Evolutionary conservation across 2,888 invertebrate genomes (phyloP), one percentile per base, ranked within the genome.

Genomic region (Lydus trimaculatus): DNA sequence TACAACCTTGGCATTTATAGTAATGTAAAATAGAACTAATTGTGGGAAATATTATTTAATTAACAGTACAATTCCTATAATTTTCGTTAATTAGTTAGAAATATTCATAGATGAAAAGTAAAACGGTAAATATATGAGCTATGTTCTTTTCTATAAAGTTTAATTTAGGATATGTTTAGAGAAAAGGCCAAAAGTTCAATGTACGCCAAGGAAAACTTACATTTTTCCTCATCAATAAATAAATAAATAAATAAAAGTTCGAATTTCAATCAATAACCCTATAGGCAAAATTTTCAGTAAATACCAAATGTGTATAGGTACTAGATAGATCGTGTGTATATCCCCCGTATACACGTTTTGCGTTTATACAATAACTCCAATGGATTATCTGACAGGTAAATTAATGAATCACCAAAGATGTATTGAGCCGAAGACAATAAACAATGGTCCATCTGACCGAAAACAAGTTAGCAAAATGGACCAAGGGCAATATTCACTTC

Each of bases 381-480:
- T 13, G 52, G 52, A 13, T 25, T 25, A 25, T 52, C 52, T 23
- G 52, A 52, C 52, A 52, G 52, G 11, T 52, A 25, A 25, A 63
- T 61, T 61, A 66, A 66, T 58, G 66, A 48, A 59, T 64, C 31
- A 31, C 52, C 58, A 15, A 20, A 48, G 17, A 48, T 48, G 8
- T 48, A 20, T 48, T 17, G 9, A 52, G 11, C 20, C 5, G 52
- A 25, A 52, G 65, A 36, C 58, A 64, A 64, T 64, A 60, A 65
- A 61, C 60, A 65, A 65, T 48, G 43, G 48, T 31, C 25, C 52
- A 52, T 65, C 60, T 48, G 60, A 43, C 28, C 15, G 17, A 17
- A 43, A 65, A 60, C 64, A 60, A 65, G 65, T 65, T 60, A 15
- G 36, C 31, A 61, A 36, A 61, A 33, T 61, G 36, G 61, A 61